These are phyloP conservation scores for Laticauda colubrina DNA, from an alignment of 2,113 vertebrate species.

Conservation along the genomic window DNA sequence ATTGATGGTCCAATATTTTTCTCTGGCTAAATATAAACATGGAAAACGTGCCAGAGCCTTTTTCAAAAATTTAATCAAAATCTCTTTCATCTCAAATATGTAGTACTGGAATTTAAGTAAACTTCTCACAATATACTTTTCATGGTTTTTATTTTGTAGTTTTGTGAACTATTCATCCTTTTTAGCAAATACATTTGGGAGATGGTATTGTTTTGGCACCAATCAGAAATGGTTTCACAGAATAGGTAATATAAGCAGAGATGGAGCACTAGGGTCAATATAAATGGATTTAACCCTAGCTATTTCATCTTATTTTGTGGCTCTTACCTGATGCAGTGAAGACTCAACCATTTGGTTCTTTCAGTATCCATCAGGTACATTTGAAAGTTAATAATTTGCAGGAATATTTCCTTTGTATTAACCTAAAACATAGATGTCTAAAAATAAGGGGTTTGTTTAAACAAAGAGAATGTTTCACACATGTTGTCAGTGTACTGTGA, in stretches of 20 bases:
- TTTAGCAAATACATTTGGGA: constrained; percentile 15
- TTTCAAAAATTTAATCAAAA: constrained; percentile 24
- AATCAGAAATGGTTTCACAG: not conserved
- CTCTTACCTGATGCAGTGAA: not conserved
- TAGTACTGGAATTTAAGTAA: constrained; percentile 15
- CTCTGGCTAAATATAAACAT: constrained; percentile 39
- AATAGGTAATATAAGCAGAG: not conserved
- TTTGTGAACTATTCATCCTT: not conserved
- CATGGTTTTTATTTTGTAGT: not conserved
- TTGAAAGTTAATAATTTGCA: not conserved
- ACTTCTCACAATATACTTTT: not conserved
- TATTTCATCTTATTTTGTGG: not conserved
- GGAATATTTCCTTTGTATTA: not conserved
- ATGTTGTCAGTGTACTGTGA: not conserved
- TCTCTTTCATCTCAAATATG: constrained; percentile 13
- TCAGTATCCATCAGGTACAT: not conserved
- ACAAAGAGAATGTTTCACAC: not conserved
- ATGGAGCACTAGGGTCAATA: not conserved
- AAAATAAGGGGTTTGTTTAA: not conserved
- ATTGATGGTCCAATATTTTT: not conserved
- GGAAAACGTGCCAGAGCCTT: constrained; percentile 36
- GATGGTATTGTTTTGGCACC: not conserved
- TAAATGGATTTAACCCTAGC: not conserved
- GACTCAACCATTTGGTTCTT: not conserved
- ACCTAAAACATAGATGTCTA: not conserved